Base-by-base conservation (phyloP, 2,888 invertebrate species). In the Acronicta psi region DNA sequence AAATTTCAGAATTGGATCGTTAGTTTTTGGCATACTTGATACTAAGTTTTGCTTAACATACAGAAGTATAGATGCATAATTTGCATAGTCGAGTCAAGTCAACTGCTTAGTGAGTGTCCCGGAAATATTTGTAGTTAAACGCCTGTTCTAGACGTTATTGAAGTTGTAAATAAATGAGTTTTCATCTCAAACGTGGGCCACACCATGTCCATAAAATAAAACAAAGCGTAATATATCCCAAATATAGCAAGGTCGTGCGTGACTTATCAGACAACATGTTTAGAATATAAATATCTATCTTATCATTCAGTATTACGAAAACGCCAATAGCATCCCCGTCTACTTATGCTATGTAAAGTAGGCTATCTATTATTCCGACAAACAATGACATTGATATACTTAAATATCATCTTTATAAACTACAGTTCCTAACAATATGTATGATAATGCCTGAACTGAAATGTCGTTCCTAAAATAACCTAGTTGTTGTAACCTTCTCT, bases 301-400 rank as follows among this genome's bases (percentile, higher is more conserved):
- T 34, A 9, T 25, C 13, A 16, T 29, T 14, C 7, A 46, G n/a
- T 40, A 50, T 41, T 43, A 25, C 36, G 23, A 43, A 51, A 42
- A 51, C 16, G 10, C n/a, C 41, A 50, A 20, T 9, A 23, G n/a
- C 41, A 36, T 17, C 34, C n/a, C 6, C 17, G 25, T 43, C 43
- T 34, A 34, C 25, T 25, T 45, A 41, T 29, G 5, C 2, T 5
- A 25, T 38, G 5, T 45, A 31, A 66, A 55, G 34, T 56, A 49
- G 52, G 55, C n/a, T 41, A 60, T 67, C 41, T 45, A 52, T 56
- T 45, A 4, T 54, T 42, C 6, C 14, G 20, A 56, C 34, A 40
- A 51, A 51, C 31, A 36, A 16, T 29, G 31, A n/a, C 29, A 40
- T 25, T 68, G 42, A 56, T 45, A 13, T 29, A 2, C n/a, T n/a